Conservation (phyloP, 2,888 invertebrate species). For the Platyscelio sp. region DNA sequence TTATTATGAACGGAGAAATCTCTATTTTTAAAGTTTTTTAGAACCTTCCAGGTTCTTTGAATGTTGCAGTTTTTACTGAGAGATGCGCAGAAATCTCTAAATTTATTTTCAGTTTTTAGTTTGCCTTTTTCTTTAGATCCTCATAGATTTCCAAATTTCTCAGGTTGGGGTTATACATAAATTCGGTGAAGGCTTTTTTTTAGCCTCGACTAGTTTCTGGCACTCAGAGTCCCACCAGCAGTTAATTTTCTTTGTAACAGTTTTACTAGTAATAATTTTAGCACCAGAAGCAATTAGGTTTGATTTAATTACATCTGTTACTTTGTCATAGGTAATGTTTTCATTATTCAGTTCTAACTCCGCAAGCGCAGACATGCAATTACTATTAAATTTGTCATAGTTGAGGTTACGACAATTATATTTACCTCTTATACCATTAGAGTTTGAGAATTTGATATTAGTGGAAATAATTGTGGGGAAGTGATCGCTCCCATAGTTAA, state of each 20-base stretch:
- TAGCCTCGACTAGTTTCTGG: not conserved
- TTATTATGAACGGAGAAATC: not conserved
- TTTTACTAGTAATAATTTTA: not conserved
- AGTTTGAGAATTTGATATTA: not conserved
- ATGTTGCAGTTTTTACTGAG: not conserved
- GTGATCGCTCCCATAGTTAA: slow-evolving; percentile 19
- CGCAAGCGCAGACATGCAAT: not conserved
- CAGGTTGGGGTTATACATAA: not conserved
- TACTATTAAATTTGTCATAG: not conserved
- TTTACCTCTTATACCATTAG: not conserved
- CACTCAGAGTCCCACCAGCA: slow-evolving; percentile 19
- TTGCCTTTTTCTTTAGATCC: not conserved
- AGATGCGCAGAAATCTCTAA: not conserved
- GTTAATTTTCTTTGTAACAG: not conserved
- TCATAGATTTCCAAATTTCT: not conserved
- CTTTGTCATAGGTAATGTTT: not conserved
- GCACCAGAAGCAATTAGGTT: not conserved
- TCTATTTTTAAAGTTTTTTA: slow-evolving; percentile 9
- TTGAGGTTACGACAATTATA: not conserved
- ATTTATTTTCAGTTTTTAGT: not conserved
- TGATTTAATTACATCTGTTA: not conserved
- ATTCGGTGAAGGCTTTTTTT: slow-evolving; percentile 6
- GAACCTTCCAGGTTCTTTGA: not conserved
- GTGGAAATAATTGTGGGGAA: not conserved
- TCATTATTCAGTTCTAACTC: not conserved